Base-by-base conservation (phyloP, 2,113 vertebrate genomes). In the Anarrhichthys ocellatus region DNA sequence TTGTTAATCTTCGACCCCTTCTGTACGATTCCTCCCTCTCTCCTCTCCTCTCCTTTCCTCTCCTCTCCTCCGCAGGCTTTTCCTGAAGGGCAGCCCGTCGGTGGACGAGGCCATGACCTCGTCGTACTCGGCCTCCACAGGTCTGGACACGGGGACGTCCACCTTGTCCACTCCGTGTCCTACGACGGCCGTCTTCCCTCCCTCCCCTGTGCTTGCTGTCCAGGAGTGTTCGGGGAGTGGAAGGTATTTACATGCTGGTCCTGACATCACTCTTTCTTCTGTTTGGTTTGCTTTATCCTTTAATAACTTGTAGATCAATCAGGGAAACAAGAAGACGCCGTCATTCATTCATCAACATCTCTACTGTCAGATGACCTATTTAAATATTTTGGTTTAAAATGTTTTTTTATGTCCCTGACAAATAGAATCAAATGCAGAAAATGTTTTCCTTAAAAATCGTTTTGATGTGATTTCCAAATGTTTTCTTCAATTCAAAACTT, bases 31-130 rank as follows among this genome's bases (percentile, higher is more conserved):
- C 4, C 64, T 56, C 36, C 67, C 38, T 65, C 13, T 62, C 38
- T 24, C 50, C 18, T 69, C 52, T 9, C 48, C 32, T 66, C 15
- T n/a, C n/a, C n/a, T n/a, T n/a, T n/a, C n/a, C 13, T 62, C 38
- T 24, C 50, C 18, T 69, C 52, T 9, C 48, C 32, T 66, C 15
- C 1, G 1, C 76, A 99, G 97, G 42, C 96, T 97, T 27, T 99
- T 98, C 87, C 85, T 99, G 89, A 99, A 98, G 91, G 94, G 94
- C 77, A 97, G 97, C 78, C 95, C 96, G 1, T 97, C 97, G 1
- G 90, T 95, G 85, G 97, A 98, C 29, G 96, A 95, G 81, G 92
- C 95, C 18, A 95, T 89, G 61, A 94, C 96, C 22, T 94, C 96
- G 0, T 94, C 95, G 1, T 95, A 92, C 84, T 92, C 95, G 2